Evolutionary conservation across 2,797 vertebrate genomes (phyloP).

Genomic region (Lophotriccus pileatus): DNA sequence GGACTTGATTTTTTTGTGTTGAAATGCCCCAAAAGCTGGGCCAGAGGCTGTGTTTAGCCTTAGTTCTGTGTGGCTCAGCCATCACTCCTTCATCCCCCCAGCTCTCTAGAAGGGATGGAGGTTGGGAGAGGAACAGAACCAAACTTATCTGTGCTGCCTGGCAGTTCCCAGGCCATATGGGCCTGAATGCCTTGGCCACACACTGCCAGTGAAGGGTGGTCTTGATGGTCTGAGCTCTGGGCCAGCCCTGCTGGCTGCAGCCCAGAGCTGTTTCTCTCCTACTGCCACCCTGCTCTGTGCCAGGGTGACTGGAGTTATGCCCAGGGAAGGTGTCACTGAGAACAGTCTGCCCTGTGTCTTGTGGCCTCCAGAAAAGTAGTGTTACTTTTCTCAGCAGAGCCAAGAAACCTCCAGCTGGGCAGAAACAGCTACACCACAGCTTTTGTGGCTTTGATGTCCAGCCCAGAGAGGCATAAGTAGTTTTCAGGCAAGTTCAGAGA

Average conservation of each 20-base stretch:
- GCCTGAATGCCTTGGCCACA: rapidly evolving
- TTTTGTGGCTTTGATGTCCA: not conserved
- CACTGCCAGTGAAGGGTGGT: not conserved
- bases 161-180: too few relatives aligned
- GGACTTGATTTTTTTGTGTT: not conserved
- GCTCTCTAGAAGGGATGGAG: not conserved
- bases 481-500: not conserved
- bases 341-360: not conserved
- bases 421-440: not conserved
- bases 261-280: not conserved
- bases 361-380: not conserved
- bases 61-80: not conserved
- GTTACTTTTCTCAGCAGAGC: not conserved
- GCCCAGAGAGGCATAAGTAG: not conserved
- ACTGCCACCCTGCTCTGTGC: too few relatives aligned
- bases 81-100: not conserved
- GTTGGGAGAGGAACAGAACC: not conserved
- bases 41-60: not conserved
- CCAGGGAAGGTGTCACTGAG: not conserved
- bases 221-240: not conserved
- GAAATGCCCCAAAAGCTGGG: not conserved
- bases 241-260: not conserved
- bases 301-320: not conserved
- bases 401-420: not conserved
- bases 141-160: not conserved